Evolutionary conservation across 2,797 vertebrate genomes (phyloP).

Genomic region (Labeo calbasu): DNA sequence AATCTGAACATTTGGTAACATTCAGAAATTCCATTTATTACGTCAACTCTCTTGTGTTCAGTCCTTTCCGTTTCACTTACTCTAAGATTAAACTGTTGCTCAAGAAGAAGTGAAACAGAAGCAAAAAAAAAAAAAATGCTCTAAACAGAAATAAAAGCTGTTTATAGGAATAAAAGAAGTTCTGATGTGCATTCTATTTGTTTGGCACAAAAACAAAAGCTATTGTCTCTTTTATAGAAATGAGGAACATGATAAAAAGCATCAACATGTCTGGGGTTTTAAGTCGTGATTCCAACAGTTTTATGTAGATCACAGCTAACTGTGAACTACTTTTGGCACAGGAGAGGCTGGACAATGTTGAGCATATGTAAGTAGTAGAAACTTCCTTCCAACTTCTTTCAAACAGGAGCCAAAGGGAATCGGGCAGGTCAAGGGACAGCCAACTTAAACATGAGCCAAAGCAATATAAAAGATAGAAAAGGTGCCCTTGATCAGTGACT

Average conservation of each 20-base stretch:
- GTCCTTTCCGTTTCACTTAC: conserved; percentile 23
- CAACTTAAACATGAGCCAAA: conserved; percentile 34
- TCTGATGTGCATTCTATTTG: conserved; percentile 38
- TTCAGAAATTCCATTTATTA: conserved; percentile 30
- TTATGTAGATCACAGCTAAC: conserved; percentile 44
- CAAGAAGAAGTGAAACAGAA: conserved; percentile 30
- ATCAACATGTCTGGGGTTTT: conserved; percentile 46
- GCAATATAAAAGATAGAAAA: conserved; percentile 36
- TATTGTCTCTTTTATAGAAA: conserved; percentile 41
- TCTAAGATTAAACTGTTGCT: conserved; percentile 45
- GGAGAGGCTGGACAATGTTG: conserved; percentile 25
- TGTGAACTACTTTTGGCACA: conserved; percentile 38
- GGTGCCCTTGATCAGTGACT: conserved; percentile 44
- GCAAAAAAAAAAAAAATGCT: background rate
- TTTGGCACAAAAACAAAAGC: conserved; percentile 24
- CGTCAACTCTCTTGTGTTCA: conserved; percentile 39
- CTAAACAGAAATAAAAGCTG: conserved; percentile 36
- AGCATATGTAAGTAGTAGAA: conserved; percentile 44
- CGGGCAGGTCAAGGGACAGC: conserved; percentile 39
- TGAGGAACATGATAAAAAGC: conserved; percentile 53
- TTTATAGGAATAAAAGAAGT: conserved; percentile 16
- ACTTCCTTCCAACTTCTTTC: conserved; percentile 42
- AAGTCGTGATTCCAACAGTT: conserved; percentile 50
- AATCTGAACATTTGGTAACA: background rate
- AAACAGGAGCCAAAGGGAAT: conserved; percentile 34